These are phyloP conservation scores for Tetragonisca angustula DNA, from an alignment of 2,888 invertebrate genomes.

Conservation along the genomic window DNA sequence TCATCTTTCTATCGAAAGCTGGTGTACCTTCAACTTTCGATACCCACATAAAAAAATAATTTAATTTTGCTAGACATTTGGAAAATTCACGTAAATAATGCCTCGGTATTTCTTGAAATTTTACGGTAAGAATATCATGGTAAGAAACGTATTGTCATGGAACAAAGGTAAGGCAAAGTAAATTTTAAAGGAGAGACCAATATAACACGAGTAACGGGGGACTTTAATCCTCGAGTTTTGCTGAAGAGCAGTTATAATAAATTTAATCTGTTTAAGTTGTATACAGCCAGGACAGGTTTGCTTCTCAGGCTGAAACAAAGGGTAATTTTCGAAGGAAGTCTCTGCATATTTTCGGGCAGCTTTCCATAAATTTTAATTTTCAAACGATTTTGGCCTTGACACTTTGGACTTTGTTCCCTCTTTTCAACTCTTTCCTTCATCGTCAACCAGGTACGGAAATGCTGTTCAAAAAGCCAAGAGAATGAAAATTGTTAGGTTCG, in stretches of 20 bases:
- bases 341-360: neutral
- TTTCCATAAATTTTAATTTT: slow-evolving; percentile 39
- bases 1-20: too few species aligned
- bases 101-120: neutral
- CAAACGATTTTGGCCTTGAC: slow-evolving; percentile 21
- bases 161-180: neutral
- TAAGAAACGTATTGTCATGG: neutral
- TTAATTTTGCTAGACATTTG: too few species aligned
- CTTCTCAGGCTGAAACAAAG: slow-evolving; percentile 1
- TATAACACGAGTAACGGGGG: neutral
- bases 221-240: neutral
- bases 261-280: neutral
- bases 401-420: neutral
- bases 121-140: too few species aligned
- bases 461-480: neutral
- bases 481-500: slow-evolving; percentile 47
- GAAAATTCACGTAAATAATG: too few species aligned
- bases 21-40: too few species aligned
- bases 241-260: neutral
- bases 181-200: too few species aligned
- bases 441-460: neutral
- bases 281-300: neutral
- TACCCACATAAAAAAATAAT: too few species aligned
- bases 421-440: neutral
- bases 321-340: neutral